Conservation (phyloP, 2,797 vertebrate species). For the Megaceryle alcyon region DNA sequence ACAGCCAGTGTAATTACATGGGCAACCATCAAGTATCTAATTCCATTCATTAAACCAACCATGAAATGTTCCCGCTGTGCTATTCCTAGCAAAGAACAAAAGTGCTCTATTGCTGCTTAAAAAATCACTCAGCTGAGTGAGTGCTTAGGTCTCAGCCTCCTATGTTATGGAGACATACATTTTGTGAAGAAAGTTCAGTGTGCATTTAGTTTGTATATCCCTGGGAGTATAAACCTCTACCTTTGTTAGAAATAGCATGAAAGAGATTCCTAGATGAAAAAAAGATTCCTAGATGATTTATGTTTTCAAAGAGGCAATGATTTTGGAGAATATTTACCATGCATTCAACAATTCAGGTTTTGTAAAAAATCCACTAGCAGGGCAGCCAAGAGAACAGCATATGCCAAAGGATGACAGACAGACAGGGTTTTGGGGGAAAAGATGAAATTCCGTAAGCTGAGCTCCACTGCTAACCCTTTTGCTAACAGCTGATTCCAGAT, state of each 20-base stretch:
- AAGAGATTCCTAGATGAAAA: background rate
- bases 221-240: slow-evolving; percentile 38
- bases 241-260: slow-evolving; percentile 38
- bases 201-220: slow-evolving; percentile 23
- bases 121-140: background rate
- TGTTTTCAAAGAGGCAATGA: background rate
- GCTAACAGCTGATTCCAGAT: slow-evolving; percentile 45
- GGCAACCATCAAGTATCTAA: background rate
- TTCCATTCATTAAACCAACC: background rate
- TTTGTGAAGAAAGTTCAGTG: background rate
- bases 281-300: background rate
- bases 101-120: background rate
- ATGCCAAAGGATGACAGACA: background rate
- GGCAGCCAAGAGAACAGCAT: background rate
- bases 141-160: background rate
- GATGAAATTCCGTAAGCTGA: background rate
- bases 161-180: background rate
- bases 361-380: background rate
- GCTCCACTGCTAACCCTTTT: background rate
- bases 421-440: background rate
- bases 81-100: background rate
- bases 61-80: slow-evolving; percentile 1
- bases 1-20: background rate
- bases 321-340: slow-evolving; percentile 9
- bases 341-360: background rate